Percentiles rank a stretch among this genome's conserved stretches.
Conservation (phyloP, 1,140 invertebrate species). For the Ectropis grisescens region DNA sequence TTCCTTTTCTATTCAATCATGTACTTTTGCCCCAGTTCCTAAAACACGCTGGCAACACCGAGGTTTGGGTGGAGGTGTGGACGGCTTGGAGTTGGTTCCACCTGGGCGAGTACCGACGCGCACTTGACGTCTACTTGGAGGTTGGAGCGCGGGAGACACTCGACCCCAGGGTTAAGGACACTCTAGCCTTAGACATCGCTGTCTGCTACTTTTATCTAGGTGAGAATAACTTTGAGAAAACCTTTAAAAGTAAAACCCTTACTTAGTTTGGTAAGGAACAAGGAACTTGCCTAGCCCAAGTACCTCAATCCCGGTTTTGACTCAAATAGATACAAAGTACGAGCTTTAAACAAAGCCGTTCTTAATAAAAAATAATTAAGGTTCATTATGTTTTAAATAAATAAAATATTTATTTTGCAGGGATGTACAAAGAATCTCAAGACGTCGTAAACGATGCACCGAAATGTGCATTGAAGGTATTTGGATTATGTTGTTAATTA, state of each 20-base stretch:
- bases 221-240: conserved; percentile 68
- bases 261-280: background rate
- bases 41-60: conserved; percentile 67
- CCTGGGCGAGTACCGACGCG: conserved; percentile 91
- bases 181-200: conserved; percentile 84
- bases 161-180: conserved; percentile 51
- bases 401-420: conserved; percentile 43
- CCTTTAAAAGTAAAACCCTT: background rate
- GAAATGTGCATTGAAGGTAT: conserved; percentile 74
- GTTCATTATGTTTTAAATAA: too few species aligned
- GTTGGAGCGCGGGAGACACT: conserved; percentile 44
- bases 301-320: too few species aligned
- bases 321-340: too few species aligned
- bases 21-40: conserved; percentile 34
- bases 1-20: too few species aligned
- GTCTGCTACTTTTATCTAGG: conserved; percentile 97
- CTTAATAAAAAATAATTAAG: too few species aligned
- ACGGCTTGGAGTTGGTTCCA: conserved; percentile 96
- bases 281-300: too few species aligned
- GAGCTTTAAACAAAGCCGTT: too few species aligned
- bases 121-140: conserved; percentile 81
- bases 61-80: conserved; percentile 83
- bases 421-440: conserved; percentile 77
- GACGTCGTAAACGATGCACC: conserved; percentile 73
- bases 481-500: background rate